These are phyloP conservation scores for Mesoclemmys tuberculata DNA, from an alignment of 2,113 vertebrate genomes.

Conservation along the genomic window DNA sequence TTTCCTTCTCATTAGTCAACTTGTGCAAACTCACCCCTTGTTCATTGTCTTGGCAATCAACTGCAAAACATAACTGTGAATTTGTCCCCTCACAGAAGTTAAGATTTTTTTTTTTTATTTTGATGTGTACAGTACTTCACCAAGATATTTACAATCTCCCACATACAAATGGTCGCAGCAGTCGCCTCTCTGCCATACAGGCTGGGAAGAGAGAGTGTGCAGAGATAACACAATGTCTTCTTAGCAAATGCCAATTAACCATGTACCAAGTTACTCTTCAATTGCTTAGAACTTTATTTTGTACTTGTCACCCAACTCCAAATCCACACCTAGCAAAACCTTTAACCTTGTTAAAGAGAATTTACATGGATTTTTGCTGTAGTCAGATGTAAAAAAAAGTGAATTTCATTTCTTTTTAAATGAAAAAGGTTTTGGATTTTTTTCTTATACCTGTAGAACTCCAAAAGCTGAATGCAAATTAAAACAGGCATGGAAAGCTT, in stretches of 20 bases:
- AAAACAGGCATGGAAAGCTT: neutral
- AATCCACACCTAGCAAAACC: neutral
- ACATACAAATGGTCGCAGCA: neutral
- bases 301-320: neutral
- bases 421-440: neutral
- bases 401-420: neutral
- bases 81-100: neutral
- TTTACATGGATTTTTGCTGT: neutral
- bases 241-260: neutral
- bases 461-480: neutral
- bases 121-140: neutral
- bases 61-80: neutral
- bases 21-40: neutral
- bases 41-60: neutral
- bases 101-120: neutral
- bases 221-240: rapidly evolving
- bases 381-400: neutral
- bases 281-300: neutral
- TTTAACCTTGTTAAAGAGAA: neutral
- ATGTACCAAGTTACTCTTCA: neutral
- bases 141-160: neutral
- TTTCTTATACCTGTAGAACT: neutral
- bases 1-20: neutral
- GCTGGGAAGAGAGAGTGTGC: neutral
- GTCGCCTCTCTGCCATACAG: neutral